These are phyloP conservation scores for Chauna torquata DNA, from an alignment of 2,113 vertebrate genomes.

Conservation along the genomic window DNA sequence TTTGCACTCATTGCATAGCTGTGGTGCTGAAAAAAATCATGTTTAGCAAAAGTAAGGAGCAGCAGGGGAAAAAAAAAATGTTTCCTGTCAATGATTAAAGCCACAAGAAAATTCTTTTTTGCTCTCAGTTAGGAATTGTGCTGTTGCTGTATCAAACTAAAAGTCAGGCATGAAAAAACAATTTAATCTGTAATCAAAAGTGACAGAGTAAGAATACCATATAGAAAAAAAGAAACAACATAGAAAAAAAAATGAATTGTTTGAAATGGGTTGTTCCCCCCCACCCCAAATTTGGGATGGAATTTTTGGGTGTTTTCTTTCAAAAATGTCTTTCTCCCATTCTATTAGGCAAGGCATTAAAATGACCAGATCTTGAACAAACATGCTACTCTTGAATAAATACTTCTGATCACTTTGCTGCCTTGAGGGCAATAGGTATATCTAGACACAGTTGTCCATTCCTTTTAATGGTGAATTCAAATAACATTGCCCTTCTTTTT, in stretches of 20 bases:
- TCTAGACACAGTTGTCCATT: neutral
- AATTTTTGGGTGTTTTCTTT: neutral
- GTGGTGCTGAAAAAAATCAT: neutral
- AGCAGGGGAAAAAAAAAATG: neutral
- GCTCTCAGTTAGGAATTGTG: neutral
- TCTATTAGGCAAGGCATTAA: neutral
- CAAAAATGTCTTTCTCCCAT: neutral
- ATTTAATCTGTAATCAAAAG: neutral
- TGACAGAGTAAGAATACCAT: neutral
- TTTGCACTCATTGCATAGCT: neutral
- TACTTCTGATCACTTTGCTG: neutral
- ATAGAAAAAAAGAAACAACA: neutral
- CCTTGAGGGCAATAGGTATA: neutral
- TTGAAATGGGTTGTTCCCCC: neutral
- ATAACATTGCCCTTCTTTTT: neutral
- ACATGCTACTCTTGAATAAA: neutral
- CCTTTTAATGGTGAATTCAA: neutral
- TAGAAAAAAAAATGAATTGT: neutral
- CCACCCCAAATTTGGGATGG: neutral
- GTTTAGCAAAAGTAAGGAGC: conserved; percentile 12
- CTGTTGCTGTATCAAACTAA: neutral
- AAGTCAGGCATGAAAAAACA: neutral
- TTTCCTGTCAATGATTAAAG: conserved; percentile 17
- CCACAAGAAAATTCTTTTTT: neutral
- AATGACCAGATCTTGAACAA: neutral